Percentiles rank a stretch among this genome's conserved stretches.
Conservation (phyloP, 2,888 invertebrate species). For the Bombyx huttoni region DNA sequence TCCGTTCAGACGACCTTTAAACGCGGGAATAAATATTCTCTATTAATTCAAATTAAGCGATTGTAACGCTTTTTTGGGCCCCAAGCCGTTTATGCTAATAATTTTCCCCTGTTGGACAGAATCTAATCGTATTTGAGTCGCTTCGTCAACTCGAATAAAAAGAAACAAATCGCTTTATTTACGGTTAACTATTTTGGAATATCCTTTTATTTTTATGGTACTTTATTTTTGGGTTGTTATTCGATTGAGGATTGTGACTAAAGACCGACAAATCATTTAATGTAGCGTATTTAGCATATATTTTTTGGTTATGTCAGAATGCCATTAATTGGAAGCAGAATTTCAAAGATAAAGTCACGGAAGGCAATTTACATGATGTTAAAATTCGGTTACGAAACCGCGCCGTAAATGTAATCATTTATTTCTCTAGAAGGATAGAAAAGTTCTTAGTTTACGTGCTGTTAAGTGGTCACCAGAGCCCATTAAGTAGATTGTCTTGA, state of each 20-base stretch:
- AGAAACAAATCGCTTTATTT: background rate
- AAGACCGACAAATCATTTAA: background rate
- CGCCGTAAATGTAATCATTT: too few relatives aligned
- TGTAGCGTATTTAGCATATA: background rate
- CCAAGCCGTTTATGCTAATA: slow-evolving; percentile 3
- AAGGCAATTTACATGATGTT: too few relatives aligned
- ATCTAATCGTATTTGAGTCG: background rate
- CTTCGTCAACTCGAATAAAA: background rate
- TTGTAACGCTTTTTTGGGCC: slow-evolving; percentile 14
- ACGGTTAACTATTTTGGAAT: background rate
- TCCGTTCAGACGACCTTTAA: background rate
- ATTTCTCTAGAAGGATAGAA: too few relatives aligned
- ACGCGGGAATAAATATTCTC: slow-evolving; percentile 4
- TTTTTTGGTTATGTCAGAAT: too few relatives aligned
- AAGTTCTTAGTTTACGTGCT: too few relatives aligned
- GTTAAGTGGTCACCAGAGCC: too few relatives aligned
- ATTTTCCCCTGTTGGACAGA: background rate
- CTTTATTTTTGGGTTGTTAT: background rate
- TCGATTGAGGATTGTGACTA: background rate
- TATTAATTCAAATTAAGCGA: slow-evolving; percentile 25
- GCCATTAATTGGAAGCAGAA: too few relatives aligned
- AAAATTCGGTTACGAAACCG: too few relatives aligned
- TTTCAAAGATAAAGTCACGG: too few relatives aligned
- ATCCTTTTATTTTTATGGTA: background rate
- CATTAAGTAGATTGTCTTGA: too few relatives aligned